Base-by-base conservation (phyloP, 1,140 invertebrate species). In the Catajapyx aquilonaris region DNA sequence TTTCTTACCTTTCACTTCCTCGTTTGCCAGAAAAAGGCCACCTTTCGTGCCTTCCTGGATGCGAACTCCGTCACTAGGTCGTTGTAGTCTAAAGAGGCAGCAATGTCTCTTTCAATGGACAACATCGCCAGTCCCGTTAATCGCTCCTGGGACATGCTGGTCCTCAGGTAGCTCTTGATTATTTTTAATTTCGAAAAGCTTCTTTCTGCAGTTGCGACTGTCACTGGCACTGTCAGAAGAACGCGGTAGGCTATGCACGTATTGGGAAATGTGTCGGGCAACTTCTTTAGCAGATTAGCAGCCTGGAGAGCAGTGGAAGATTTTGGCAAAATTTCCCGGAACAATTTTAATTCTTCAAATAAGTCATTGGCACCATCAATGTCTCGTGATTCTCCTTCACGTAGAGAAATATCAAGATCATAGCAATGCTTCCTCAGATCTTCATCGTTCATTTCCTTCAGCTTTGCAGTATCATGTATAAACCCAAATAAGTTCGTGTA, bases 61-160 rank as follows among this genome's bases (percentile, higher is more conserved):
- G 30, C 15, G 18, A 31, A 31, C 18, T 31, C 30, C 3, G 15
- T 7, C 13, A 31, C 18, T 13, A 31, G 30, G 18, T 31, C 18
- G 18, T 31, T 31, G 30, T 31, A 31, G 30, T 7, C 30, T 7
- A 31, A 31, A 31, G 30, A 15, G 30, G 30, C 7, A 17, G 30
- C 30, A 31, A 31, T 7, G 30, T 31, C 30, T 31, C 18, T 31
- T 31, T 31, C 30, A 15, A 31, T 31, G 18, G 30, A 31, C 13
- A 31, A 17, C 15, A 31, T 31, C 18, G 30, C 30, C n/a, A n/a
- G n/a, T n/a, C n/a, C n/a, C n/a, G n/a, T n/a, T n/a, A n/a, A n/a
- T n/a, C n/a, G n/a, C n/a, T n/a, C n/a, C n/a, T n/a, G n/a, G n/a
- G n/a, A n/a, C 30, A 31, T 31, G 30, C 13, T 31, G 15, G 30